phyloP scores from a whole-genome alignment of 64 coral and sea anemone genomes.

The Montipora sp. region DNA sequence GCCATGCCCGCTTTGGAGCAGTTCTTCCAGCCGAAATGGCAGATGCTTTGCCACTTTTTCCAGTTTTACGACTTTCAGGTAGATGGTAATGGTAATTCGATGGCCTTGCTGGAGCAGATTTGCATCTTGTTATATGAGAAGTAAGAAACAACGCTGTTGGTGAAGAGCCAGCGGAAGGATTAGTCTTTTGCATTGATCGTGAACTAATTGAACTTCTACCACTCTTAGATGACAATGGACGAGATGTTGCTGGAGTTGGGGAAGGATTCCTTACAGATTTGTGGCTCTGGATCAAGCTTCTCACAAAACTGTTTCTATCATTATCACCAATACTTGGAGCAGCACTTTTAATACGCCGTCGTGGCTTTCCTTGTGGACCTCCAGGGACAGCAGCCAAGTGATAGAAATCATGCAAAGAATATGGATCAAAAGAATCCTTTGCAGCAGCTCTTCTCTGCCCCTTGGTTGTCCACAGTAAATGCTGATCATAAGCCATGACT shows the following conservation, averaged over 20 bases:
- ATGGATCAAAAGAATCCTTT: slow-evolving; percentile 68
- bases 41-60: slow-evolving; percentile 30
- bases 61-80: slow-evolving; percentile 35
- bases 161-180: slow-evolving; percentile 11
- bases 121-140: slow-evolving; percentile 71
- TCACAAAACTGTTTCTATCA: slow-evolving; percentile 1
- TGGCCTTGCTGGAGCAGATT: slow-evolving; percentile 78
- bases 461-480: slow-evolving; percentile 68
- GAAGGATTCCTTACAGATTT: slow-evolving; percentile 63
- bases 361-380: slow-evolving; percentile 9
- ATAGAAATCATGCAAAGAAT: slow-evolving; percentile 70
- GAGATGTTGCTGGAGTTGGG: slow-evolving; percentile 77
- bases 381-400: slow-evolving; percentile 19
- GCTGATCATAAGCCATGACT: slow-evolving; percentile 65
- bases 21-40: slow-evolving; percentile 20
- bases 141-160: slow-evolving; percentile 65
- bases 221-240: slow-evolving; percentile 82
- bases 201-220: slow-evolving; percentile 48
- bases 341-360: slow-evolving; percentile 67
- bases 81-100: neutral
- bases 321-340: slow-evolving; percentile 28
- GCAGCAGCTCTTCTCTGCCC: slow-evolving; percentile 26
- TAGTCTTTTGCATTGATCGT: neutral
- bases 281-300: slow-evolving; percentile 16
- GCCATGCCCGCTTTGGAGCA: slow-evolving; percentile 86